Base-by-base conservation (phyloP, 1,140 invertebrate genomes). In the Ooceraea biroi region DNA sequence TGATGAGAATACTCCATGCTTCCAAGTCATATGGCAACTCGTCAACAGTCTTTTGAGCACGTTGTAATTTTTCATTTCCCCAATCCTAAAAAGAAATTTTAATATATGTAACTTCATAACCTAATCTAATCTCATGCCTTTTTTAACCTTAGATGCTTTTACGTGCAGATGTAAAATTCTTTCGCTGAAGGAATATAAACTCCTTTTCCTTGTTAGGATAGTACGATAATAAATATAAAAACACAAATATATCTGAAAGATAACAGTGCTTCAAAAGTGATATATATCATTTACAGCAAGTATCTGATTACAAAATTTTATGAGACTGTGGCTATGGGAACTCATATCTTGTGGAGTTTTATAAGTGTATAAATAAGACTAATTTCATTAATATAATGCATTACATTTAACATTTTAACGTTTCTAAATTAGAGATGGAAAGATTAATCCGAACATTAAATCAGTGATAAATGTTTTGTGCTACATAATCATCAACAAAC, bases 1-100 rank as follows among this genome's bases (percentile, higher is more conserved):
- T 95, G 3, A 99, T 96, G 30, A 99, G 95, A 61, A 99, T 96
- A 84, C 98, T 98, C 99, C 99, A 99, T 48, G 98, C 98, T 94
- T 99, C 99, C 36, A 99, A 96, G 94, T 99, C 98, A 92, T 98
- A 99, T 0, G 96, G 96, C 88, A 98, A 97, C 61, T 97, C 96
- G 91, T 98, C 97, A 0, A 98, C 96, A 11, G 97, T 96, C 86
- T 97, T 96, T 91, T 98, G 97, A 30, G 97, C 97, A 69, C 97
- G 94, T 86, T 96, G 96, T 57, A 98, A 93, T 60, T 98, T 97
- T 88, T 98, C 97, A 92, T 97, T 97, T 1, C 97, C 97, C 97
- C 97, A 98, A 93, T 98, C 97, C 97, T 98, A 84, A 90, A 91
- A 76, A 88, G 60, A 63, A 8, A 44, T 78, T 78, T 57, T 7